Evolutionary conservation across 1,140 invertebrate genomes (phyloP), one percentile per base, ranked within the genome.

Genomic region (Cotesia typhae): DNA sequence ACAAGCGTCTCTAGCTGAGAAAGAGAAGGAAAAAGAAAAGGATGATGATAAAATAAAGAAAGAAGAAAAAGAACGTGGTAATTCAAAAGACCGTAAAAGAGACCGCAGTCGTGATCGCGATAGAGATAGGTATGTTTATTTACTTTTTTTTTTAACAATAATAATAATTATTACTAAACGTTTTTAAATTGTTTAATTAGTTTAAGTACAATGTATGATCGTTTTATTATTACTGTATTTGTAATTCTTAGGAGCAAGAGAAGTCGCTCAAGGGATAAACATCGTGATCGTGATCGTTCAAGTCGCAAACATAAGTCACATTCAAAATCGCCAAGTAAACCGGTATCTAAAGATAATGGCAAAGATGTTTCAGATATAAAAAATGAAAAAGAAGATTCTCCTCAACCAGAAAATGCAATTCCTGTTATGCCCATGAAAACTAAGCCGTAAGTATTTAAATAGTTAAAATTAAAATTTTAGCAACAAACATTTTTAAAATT

Each of bases 1-100:
- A 47, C 89, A 91, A 77, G 90, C 90, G 69, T 89, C 87, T 17
- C 71, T 92, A 66, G 85, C 86, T 64, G 88, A 88, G 38, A 89
- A 88, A 71, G 86, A 87, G 51, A 89, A 87, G 72, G 88, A 89
- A 14, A 85, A 89, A 75, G 84, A 88, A 35, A 87, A 87, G 70
- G 82, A 89, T 74, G 74, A 82, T 67, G 83, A 88, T 65, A 85
- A 88, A 78, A 70, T 86, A 73, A 85, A 87, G 74, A 87, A 87
- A 72, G 85, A 87, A 69, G 85, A 86, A 1, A 85, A 84, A 71
- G 84, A 84, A 65, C 78, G 83, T n/a, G 80, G 78, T 20, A 83
- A 81, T 0, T 85, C 83, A 0, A 87, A 86, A 69, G 85, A 87
- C 60, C 81, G 79, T 38, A 76, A 83, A 74, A 77, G 86, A 75